A percentile compares a stretch with the other conserved stretches of the same genome.
These are phyloP conservation scores for Diploscapter pachys DNA, from an alignment of 1,140 invertebrate genomes.

Conservation along the genomic window DNA sequence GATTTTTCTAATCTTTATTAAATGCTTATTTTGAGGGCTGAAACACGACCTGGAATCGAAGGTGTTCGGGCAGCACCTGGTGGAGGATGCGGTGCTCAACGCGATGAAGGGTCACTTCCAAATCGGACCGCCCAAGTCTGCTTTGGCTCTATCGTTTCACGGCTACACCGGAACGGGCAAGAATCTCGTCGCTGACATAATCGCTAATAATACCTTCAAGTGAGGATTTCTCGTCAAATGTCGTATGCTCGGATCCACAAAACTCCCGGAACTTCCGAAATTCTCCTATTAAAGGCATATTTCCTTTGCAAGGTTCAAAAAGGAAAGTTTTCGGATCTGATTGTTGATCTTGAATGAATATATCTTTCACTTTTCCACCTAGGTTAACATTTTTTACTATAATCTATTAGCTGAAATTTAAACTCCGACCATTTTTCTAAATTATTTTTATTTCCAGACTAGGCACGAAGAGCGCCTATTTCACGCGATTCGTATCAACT, in stretches of 20 bases:
- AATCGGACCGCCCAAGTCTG: slow-evolving; percentile 56
- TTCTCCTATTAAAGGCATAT: too few relatives aligned
- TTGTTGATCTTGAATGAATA: too few relatives aligned
- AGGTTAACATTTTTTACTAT: background rate
- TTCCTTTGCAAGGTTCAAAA: slow-evolving; percentile 14
- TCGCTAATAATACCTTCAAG: slow-evolving; percentile 73
- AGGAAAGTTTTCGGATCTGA: slow-evolving; percentile 41
- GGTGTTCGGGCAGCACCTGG: slow-evolving; percentile 62
- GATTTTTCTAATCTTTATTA: slow-evolving; percentile 5
- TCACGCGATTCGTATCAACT: slow-evolving; percentile 76
- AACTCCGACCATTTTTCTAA: slow-evolving; percentile 5
- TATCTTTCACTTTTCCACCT: background rate
- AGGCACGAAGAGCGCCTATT: slow-evolving; percentile 74
- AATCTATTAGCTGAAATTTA: background rate
- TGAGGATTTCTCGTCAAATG: background rate
- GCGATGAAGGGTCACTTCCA: slow-evolving; percentile 57
- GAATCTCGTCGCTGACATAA: slow-evolving; percentile 78
- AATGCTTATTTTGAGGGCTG: slow-evolving; percentile 44
- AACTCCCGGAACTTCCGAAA: too few relatives aligned
- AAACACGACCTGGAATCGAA: slow-evolving; percentile 43
- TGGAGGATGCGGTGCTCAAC: slow-evolving; percentile 47
- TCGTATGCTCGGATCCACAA: background rate
- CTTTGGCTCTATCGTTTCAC: slow-evolving; percentile 61
- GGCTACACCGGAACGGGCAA: slow-evolving; percentile 69
- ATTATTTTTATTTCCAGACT: slow-evolving; percentile 19